Conservation (phyloP, 2,113 vertebrate genomes). For the Muntiacus muntjak region DNA sequence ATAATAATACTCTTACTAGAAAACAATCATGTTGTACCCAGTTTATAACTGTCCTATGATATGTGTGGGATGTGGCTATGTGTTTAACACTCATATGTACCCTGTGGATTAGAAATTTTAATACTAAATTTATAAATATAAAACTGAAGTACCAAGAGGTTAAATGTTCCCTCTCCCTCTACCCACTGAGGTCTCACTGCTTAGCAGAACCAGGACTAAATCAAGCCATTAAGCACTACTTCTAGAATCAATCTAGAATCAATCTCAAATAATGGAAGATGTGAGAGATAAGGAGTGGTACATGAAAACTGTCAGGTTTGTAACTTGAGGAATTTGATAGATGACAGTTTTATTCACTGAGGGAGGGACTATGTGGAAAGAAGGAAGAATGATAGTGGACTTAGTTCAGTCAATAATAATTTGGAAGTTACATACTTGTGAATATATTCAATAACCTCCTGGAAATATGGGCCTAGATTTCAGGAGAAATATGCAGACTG, state of each 20-base stretch:
- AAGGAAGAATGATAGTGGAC: not conserved
- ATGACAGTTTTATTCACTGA: not conserved
- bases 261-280: not conserved
- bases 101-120: not conserved
- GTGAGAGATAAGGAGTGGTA: not conserved
- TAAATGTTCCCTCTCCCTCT: not conserved
- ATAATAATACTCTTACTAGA: not conserved
- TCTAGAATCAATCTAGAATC: not conserved
- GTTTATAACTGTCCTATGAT: not conserved
- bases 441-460: not conserved
- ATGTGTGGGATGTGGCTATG: not conserved
- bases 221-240: not conserved
- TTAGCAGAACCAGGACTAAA: not conserved
- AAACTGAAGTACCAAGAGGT: not conserved
- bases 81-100: not conserved
- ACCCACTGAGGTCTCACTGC: not conserved
- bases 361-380: not conserved
- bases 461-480: not conserved
- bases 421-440: not conserved
- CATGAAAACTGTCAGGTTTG: not conserved
- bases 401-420: not conserved
- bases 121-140: not conserved
- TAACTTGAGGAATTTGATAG: not conserved
- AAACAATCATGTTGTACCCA: not conserved
- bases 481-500: not conserved